Conservation (phyloP, 2,113 vertebrate genomes). For the Globicephala melas region DNA sequence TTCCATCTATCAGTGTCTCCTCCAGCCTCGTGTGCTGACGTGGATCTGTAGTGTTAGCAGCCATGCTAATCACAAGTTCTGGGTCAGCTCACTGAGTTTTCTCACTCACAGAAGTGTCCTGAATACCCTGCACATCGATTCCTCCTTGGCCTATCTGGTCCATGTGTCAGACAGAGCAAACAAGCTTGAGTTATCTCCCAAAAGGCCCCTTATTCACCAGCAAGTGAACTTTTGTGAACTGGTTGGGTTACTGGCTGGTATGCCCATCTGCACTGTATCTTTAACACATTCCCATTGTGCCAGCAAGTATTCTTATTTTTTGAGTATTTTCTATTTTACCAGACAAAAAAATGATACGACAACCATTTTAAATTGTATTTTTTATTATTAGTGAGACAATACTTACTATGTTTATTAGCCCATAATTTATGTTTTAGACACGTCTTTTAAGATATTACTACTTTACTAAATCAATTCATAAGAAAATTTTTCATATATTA, state of each 20-base stretch:
- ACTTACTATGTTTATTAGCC: neutral
- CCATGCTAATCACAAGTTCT: neutral
- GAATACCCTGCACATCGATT: neutral
- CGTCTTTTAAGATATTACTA: neutral
- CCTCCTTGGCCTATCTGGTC: neutral
- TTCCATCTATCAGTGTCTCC: neutral
- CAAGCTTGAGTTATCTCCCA: neutral
- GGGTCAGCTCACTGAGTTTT: neutral
- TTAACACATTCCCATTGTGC: neutral
- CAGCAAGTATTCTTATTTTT: neutral
- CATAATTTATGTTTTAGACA: neutral
- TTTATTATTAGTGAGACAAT: neutral
- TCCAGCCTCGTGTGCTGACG: neutral
- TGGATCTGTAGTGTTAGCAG: neutral
- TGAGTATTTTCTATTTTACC: neutral
- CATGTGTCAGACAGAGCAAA: neutral
- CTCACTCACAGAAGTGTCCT: neutral
- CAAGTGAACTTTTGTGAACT: neutral
- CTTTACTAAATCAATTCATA: neutral
- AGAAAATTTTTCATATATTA: neutral
- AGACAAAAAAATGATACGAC: neutral
- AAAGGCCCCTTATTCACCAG: neutral
- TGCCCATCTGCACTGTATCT: neutral
- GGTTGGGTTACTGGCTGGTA: neutral
- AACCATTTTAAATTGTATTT: neutral